phyloP scores from a whole-genome alignment of 2,113 vertebrate species.

The Catagonus wagneri region DNA sequence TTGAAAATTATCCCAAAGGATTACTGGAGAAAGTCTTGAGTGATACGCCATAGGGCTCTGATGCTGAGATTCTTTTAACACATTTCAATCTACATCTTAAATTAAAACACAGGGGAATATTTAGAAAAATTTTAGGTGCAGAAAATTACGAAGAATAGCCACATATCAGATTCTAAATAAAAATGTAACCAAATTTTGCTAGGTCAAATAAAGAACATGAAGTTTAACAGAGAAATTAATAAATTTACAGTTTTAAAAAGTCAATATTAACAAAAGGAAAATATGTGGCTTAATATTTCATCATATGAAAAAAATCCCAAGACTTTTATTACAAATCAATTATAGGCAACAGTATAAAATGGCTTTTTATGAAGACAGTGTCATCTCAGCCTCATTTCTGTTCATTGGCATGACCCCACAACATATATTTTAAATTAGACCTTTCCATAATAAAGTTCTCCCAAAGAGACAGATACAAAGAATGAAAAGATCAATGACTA shows the following conservation, averaged over 20 bases:
- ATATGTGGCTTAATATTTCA: neutral
- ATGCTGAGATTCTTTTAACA: neutral
- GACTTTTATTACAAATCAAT: neutral
- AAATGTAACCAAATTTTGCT: neutral
- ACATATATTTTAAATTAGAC: neutral
- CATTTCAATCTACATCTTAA: neutral
- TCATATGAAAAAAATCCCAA: neutral
- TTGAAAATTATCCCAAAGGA: neutral
- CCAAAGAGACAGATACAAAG: neutral
- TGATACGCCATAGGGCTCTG: neutral
- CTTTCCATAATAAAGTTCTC: neutral
- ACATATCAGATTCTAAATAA: neutral
- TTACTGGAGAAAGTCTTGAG: neutral
- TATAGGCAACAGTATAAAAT: neutral
- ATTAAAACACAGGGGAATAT: neutral
- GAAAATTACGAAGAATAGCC: neutral
- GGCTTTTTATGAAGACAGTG: neutral
- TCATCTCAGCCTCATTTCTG: constrained; percentile 13
- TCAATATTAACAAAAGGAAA: neutral
- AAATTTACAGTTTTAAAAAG: constrained; percentile 6
- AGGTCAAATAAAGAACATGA: neutral
- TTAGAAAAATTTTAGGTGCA: neutral
- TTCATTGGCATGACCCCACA: neutral
- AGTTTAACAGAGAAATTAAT: neutral
- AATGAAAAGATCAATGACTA: neutral